A percentile compares a stretch with the other conserved stretches of the same genome.
Evolutionary conservation across 2,797 vertebrate species (phyloP).

Genomic region (Squalus acanthias): DNA sequence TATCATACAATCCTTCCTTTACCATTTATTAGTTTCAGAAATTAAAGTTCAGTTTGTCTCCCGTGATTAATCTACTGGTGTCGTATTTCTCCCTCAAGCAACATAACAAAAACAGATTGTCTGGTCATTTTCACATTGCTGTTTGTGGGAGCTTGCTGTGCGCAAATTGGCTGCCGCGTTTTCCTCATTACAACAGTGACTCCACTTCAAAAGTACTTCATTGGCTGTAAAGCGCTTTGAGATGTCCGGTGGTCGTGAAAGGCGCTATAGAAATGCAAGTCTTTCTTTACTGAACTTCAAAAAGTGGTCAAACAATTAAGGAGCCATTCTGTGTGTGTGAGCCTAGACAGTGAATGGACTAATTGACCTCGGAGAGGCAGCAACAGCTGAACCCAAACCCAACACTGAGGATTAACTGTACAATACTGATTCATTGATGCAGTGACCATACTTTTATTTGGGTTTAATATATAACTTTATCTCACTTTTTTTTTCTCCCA

Average conservation of each 20-base stretch:
- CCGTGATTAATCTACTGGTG: neutral
- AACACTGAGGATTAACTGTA: neutral
- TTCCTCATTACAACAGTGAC: no score
- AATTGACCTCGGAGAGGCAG: neutral
- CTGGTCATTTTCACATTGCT: no score
- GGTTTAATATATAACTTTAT: no score
- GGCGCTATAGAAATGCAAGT: no score
- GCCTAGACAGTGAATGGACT: no score
- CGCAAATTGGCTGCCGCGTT: no score
- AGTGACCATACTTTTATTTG: neutral
- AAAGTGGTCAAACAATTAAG: neutral
- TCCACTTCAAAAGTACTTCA: neutral
- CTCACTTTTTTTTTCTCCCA: neutral
- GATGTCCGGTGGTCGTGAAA: no score
- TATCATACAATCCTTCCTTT: neutral
- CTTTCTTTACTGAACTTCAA: no score
- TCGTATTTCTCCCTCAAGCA: no score
- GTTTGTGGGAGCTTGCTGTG: no score
- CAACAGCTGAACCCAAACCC: neutral
- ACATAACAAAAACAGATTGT: no score
- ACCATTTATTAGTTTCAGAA: neutral
- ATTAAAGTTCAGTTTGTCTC: neutral
- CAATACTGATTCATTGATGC: neutral
- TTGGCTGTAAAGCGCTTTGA: no score
- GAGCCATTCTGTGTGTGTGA: neutral